phyloP scores from a whole-genome alignment of 2,888 invertebrate species.

The Argynnis bischoffii region DNA sequence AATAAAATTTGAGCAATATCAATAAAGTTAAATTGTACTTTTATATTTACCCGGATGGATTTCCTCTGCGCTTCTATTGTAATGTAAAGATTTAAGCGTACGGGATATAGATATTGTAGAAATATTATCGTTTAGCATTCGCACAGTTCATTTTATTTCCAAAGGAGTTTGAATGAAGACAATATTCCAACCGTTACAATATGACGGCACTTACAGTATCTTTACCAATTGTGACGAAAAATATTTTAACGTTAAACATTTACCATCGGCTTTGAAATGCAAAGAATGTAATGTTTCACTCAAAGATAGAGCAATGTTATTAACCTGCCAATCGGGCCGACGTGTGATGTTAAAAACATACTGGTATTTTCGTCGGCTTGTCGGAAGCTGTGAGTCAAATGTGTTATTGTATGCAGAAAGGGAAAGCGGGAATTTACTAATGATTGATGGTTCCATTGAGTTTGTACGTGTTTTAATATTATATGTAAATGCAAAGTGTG shows the following conservation, averaged over 20 bases:
- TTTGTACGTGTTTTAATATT: no score
- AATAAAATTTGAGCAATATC: no score
- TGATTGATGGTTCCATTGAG: no score
- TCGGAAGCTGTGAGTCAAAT: neutral
- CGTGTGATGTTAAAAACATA: slow-evolving; percentile 8
- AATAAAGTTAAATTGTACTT: neutral
- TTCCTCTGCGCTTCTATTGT: slow-evolving; percentile 9
- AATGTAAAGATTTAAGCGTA: slow-evolving; percentile 16
- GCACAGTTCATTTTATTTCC: neutral
- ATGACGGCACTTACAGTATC: no score
- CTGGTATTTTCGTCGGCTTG: slow-evolving; percentile 1
- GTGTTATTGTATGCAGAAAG: slow-evolving; percentile 8
- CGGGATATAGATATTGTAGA: slow-evolving; percentile 6
- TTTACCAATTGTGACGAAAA: neutral
- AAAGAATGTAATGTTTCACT: neutral
- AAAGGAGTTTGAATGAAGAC: no score
- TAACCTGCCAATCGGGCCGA: neutral
- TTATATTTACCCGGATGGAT: slow-evolving; percentile 5
- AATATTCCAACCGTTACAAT: no score
- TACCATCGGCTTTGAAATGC: neutral
- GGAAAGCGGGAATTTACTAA: neutral
- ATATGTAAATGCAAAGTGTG: no score
- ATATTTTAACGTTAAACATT: neutral
- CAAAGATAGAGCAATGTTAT: slow-evolving; percentile 1
- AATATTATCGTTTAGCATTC: neutral